Percentiles rank a stretch among this genome's conserved stretches.
These are phyloP conservation scores for Creontiades dilutus DNA, from an alignment of 2,888 invertebrate species.

Conservation along the genomic window DNA sequence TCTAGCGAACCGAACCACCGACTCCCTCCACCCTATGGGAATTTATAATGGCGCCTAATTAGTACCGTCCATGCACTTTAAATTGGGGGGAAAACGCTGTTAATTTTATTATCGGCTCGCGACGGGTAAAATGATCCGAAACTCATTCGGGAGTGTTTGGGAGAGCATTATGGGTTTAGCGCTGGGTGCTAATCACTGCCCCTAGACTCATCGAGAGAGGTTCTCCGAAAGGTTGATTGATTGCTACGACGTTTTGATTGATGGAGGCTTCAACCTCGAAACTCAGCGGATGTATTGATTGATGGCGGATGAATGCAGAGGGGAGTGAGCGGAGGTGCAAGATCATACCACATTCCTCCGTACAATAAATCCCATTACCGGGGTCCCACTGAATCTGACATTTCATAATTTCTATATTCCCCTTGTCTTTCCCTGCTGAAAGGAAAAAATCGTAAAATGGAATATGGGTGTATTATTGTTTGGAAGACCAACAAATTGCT, in stretches of 20 bases:
- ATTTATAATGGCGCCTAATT: background rate
- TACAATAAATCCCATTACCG: background rate
- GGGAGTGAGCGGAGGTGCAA: background rate
- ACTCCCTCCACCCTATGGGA: background rate
- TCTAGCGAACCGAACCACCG: background rate
- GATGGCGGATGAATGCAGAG: background rate
- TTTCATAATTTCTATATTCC: no score
- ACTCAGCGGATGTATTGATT: conserved; percentile 37
- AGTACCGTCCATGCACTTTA: background rate
- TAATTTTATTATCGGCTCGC: background rate
- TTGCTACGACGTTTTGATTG: conserved; percentile 47
- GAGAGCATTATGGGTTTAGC: conserved; percentile 29
- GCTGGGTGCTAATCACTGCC: conserved; percentile 28
- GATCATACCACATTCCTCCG: background rate
- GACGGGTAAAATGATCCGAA: conserved; percentile 16
- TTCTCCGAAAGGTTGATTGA: conserved; percentile 44
- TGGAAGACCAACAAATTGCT: no score
- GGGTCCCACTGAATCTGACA: no score
- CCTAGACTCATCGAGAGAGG: conserved; percentile 3
- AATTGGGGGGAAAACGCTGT: background rate
- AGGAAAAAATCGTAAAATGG: no score
- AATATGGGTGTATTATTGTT: no score
- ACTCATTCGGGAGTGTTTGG: conserved; percentile 29
- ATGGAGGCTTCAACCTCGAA: conserved; percentile 46
- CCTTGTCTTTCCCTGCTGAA: no score